These are phyloP conservation scores for Hybos culiciformis DNA, from an alignment of 2,888 invertebrate genomes.

Conservation along the genomic window DNA sequence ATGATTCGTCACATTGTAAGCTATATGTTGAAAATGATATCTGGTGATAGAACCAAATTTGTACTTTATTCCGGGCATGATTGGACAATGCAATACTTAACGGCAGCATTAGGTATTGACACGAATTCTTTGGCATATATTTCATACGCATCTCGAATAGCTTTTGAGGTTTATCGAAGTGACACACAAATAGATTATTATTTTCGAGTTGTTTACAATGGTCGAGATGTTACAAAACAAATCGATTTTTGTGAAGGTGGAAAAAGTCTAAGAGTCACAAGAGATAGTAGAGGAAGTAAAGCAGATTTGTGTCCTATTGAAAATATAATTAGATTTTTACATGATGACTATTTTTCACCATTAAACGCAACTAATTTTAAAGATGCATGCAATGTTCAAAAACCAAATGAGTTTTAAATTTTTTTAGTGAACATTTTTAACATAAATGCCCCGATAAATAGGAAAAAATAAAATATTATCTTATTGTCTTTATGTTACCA, in stretches of 20 bases:
- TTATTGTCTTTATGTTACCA: background rate
- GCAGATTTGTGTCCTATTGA: constrained; percentile 70
- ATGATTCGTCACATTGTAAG: constrained; percentile 68
- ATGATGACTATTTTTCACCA: constrained; percentile 69
- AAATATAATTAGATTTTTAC: constrained; percentile 72
- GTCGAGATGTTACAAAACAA: constrained; percentile 68
- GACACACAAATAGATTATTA: constrained; percentile 52
- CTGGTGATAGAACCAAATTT: constrained; percentile 57
- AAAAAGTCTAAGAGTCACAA: constrained; percentile 40
- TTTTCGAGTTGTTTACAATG: constrained; percentile 73
- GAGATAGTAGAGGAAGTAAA: constrained; percentile 37
- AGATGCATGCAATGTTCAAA: constrained; percentile 54
- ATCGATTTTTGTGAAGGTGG: constrained; percentile 63
- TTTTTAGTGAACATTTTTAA: background rate
- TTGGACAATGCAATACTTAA: constrained; percentile 72
- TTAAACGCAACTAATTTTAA: constrained; percentile 82
- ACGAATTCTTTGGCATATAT: constrained; percentile 44
- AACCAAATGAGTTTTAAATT: constrained; percentile 27
- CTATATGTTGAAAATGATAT: constrained; percentile 68
- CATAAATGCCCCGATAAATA: background rate
- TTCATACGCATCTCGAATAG: constrained; percentile 73
- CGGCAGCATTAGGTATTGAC: constrained; percentile 58
- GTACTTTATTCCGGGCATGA: constrained; percentile 85
- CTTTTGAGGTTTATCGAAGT: constrained; percentile 76
- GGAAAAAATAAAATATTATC: background rate